Evolutionary conservation across 1,140 invertebrate species (phyloP).

Genomic region (Ladona fulva): DNA sequence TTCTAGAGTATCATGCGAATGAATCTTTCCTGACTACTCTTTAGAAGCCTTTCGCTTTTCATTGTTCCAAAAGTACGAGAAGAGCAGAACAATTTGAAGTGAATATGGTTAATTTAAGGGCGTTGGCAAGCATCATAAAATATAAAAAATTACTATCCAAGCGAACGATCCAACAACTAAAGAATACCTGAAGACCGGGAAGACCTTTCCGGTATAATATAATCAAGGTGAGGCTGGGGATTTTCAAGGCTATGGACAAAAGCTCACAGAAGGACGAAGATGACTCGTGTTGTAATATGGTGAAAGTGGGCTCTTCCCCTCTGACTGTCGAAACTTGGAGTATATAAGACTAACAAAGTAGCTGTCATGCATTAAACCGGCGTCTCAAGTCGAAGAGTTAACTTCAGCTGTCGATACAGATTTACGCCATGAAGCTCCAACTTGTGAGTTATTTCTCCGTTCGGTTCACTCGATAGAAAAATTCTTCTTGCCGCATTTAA

Average conservation of each 20-base stretch:
- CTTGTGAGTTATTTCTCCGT: background rate
- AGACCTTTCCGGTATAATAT: background rate
- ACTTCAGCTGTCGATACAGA: background rate
- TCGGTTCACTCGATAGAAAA: background rate
- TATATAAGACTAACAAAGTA: background rate
- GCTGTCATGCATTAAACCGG: background rate
- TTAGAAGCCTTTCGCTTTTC: no score
- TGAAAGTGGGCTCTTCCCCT: background rate
- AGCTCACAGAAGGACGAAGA: background rate
- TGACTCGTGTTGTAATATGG: conserved; percentile 5
- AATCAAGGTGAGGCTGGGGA: background rate
- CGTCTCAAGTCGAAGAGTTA: background rate
- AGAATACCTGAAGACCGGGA: background rate
- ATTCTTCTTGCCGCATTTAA: background rate
- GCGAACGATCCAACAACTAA: no score
- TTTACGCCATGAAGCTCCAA: background rate
- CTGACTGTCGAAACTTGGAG: background rate
- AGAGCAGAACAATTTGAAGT: no score
- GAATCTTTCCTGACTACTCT: no score
- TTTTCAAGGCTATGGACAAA: conserved; percentile 9
- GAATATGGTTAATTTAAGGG: background rate
- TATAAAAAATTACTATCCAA: no score
- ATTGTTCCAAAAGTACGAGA: no score
- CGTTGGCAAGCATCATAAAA: background rate
- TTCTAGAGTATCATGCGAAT: no score